phyloP scores from a whole-genome alignment of 2,113 vertebrate species.

The Dermatemys mawii region DNA sequence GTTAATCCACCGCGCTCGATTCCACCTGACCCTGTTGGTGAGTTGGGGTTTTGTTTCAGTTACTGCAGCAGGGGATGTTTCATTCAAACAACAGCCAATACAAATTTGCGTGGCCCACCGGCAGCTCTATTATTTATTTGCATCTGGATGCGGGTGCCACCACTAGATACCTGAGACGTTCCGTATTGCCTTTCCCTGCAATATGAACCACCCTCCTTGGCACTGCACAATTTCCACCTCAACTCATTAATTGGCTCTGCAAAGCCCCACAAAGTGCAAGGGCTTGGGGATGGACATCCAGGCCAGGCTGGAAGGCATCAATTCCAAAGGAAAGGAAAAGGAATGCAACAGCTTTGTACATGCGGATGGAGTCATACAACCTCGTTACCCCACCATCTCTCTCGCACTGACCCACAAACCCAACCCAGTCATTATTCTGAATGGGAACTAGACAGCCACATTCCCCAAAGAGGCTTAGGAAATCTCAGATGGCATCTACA shows the following conservation, averaged over 20 bases:
- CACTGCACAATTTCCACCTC: not conserved
- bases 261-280: not conserved
- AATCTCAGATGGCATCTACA: not conserved
- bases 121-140: not conserved
- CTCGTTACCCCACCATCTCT: not conserved
- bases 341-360: not conserved
- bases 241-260: not conserved
- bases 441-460: not conserved
- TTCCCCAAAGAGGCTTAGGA: not conserved
- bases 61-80: not conserved
- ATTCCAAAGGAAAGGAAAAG: not conserved
- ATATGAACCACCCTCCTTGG: not conserved
- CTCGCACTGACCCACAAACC: not conserved
- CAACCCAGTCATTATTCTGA: not conserved
- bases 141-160: not conserved
- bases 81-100: not conserved
- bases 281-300: not conserved
- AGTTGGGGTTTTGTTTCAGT: not conserved
- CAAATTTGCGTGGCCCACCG: slow-evolving; percentile 7
- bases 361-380: not conserved
- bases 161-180: not conserved
- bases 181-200: not conserved
- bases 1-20: not conserved
- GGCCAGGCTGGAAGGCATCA: not conserved
- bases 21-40: not conserved